A percentile compares a stretch with the other conserved stretches of the same genome.
Conservation (phyloP, 2,888 invertebrate genomes). For the Cataglyphis albicans region DNA sequence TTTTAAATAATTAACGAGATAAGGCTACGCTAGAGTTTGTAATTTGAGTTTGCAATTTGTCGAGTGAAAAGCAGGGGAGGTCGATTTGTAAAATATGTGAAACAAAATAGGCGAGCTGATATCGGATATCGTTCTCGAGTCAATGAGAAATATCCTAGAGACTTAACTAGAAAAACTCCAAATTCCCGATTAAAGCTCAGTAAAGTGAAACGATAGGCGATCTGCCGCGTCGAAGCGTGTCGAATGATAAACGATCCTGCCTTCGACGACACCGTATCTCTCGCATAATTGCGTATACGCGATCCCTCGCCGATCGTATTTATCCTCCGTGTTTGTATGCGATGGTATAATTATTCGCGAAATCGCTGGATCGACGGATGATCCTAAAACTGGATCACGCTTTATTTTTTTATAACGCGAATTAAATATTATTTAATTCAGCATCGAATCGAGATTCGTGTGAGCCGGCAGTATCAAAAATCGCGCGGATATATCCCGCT, state of each 20-base stretch:
- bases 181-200: slow-evolving; percentile 75
- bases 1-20: slow-evolving; percentile 6
- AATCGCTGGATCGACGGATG: neutral
- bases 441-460: neutral
- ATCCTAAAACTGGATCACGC: neutral
- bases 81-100: slow-evolving; percentile 32
- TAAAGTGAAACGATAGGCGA: slow-evolving; percentile 75
- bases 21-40: neutral
- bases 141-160: slow-evolving; percentile 34
- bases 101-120: slow-evolving; percentile 13
- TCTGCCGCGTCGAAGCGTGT: slow-evolving; percentile 40
- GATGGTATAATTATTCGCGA: slow-evolving; percentile 2
- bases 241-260: slow-evolving; percentile 73
- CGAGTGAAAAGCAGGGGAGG: neutral
- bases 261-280: slow-evolving; percentile 53
- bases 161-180: slow-evolving; percentile 63
- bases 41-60: no score
- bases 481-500: neutral
- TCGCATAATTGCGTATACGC: slow-evolving; percentile 58
- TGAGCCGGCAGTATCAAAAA: slow-evolving; percentile 6
- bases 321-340: neutral
- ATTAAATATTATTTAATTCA: neutral
- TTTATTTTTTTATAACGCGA: neutral
- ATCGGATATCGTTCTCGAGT: slow-evolving; percentile 50
- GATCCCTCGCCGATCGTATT: neutral